Percentiles rank a stretch among this genome's conserved stretches.
phyloP scores from a whole-genome alignment of 1,140 invertebrate genomes.

The Camponotus floridanus region DNA sequence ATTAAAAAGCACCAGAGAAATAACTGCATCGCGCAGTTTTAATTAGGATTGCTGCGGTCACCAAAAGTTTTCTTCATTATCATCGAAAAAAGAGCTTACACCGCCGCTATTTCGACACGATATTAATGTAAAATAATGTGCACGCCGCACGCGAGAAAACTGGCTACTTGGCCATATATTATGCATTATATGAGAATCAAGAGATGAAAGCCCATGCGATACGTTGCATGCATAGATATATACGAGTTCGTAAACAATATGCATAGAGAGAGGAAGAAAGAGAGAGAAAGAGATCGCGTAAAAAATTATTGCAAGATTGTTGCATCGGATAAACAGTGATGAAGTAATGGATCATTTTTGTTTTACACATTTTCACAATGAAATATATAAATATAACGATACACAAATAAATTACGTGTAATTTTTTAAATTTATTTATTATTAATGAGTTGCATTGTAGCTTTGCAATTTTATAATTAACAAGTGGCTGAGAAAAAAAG shows the following conservation, averaged over 20 bases:
- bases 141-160: neutral
- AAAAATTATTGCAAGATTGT: neutral
- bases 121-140: constrained; percentile 44
- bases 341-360: constrained; percentile 17
- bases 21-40: neutral
- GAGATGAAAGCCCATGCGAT: constrained; percentile 33
- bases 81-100: neutral
- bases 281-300: neutral
- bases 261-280: neutral
- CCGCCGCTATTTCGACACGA: neutral
- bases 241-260: constrained; percentile 28
- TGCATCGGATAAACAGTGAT: neutral
- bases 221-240: neutral
- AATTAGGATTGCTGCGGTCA: constrained; percentile 6
- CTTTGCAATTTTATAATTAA: neutral
- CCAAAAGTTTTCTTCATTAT: constrained; percentile 17
- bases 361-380: neutral
- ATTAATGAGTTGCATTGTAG: neutral
- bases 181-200: constrained; percentile 26
- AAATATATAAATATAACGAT: neutral
- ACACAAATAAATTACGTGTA: neutral
- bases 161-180: constrained; percentile 5
- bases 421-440: neutral
- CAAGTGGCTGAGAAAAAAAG: neutral
- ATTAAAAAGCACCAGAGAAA: constrained; percentile 7